These are phyloP conservation scores for Piaya cayana DNA, from an alignment of 2,113 vertebrate genomes.

Conservation along the genomic window DNA sequence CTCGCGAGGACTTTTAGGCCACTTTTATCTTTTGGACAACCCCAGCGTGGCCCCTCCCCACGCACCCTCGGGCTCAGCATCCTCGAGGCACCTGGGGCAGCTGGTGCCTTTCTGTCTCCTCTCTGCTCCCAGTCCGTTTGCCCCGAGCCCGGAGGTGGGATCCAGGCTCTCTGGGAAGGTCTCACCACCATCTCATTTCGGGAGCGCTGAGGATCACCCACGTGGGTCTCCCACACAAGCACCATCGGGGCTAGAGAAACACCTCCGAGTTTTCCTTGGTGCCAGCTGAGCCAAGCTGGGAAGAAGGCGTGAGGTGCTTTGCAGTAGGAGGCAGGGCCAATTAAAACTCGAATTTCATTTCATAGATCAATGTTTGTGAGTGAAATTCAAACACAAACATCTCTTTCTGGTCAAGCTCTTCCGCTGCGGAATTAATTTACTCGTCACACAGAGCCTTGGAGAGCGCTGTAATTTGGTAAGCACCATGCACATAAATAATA, in stretches of 20 bases:
- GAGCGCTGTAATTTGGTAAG: constrained; percentile 36
- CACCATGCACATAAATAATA: constrained; percentile 39
- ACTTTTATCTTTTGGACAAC: neutral
- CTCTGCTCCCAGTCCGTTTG: neutral
- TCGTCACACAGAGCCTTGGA: constrained; percentile 1
- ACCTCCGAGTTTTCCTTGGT: neutral
- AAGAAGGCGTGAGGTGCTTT: neutral
- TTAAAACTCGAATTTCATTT: neutral
- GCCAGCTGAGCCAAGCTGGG: neutral
- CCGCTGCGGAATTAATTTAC: constrained; percentile 25
- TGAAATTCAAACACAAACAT: constrained; percentile 30
- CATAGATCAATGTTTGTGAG: constrained; percentile 22
- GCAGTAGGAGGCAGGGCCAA: neutral
- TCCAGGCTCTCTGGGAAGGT: neutral
- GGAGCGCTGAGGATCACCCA: neutral
- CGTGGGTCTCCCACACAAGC: neutral
- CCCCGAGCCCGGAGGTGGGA: neutral
- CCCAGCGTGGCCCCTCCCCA: neutral
- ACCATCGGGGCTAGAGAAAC: neutral
- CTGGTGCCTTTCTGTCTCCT: neutral
- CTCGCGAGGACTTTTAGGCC: neutral
- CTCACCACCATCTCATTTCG: neutral
- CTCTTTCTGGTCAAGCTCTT: constrained; percentile 48
- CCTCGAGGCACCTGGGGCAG: neutral
- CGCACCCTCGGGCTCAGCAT: neutral